phyloP scores from a whole-genome alignment of 1,140 invertebrate species.

The Yoshiicerus persimilis region DNA sequence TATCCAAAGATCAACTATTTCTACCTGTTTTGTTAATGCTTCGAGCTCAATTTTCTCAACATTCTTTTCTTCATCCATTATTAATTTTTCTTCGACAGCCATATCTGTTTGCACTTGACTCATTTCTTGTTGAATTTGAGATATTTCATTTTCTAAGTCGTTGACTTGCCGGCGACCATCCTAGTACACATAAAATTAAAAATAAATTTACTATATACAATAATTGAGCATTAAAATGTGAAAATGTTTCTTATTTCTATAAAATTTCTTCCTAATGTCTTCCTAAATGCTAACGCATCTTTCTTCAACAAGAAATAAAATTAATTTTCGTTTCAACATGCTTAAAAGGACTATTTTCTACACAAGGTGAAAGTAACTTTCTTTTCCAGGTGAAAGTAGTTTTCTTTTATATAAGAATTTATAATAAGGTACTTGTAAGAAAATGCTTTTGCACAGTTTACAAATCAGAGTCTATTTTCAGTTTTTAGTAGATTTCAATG shows the following conservation, averaged over 20 bases:
- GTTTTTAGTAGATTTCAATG: too few relatives aligned
- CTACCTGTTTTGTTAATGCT: conserved; percentile 41
- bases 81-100: conserved; percentile 25
- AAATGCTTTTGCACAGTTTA: too few relatives aligned
- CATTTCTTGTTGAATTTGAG: conserved; percentile 42
- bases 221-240: background rate
- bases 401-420: too few relatives aligned
- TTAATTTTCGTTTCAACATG: too few relatives aligned
- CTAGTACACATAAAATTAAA: background rate
- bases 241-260: too few relatives aligned
- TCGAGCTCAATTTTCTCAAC: conserved; percentile 43
- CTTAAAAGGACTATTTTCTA: too few relatives aligned
- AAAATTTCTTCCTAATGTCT: too few relatives aligned
- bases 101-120: conserved; percentile 39
- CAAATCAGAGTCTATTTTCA: too few relatives aligned
- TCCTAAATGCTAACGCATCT: too few relatives aligned
- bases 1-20: background rate
- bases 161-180: background rate
- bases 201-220: background rate
- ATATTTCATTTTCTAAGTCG: conserved; percentile 44
- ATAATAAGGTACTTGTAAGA: too few relatives aligned
- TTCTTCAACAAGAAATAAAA: too few relatives aligned
- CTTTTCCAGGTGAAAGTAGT: background rate
- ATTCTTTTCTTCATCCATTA: conserved; percentile 33
- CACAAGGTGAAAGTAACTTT: background rate